Evolutionary conservation across 1,140 invertebrate species (phyloP).

Genomic region (Solenopsis fugax): DNA sequence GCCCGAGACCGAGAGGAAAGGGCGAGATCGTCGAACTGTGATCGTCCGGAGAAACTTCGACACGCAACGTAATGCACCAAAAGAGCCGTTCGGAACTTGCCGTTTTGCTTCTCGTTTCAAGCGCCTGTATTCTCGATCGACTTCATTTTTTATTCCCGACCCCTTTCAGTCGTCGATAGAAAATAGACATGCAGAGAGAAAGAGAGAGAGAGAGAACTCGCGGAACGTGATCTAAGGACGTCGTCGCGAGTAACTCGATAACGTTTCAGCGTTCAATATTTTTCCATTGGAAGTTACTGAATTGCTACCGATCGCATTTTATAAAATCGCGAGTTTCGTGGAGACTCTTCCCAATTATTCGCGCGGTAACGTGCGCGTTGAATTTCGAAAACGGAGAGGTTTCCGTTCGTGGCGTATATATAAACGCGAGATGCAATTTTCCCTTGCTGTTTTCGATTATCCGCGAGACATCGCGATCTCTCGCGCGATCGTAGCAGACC

Average conservation of each 20-base stretch:
- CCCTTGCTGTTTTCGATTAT: constrained; percentile 25
- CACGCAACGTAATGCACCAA: constrained; percentile 13
- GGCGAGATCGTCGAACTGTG: constrained; percentile 38
- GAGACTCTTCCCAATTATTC: neutral
- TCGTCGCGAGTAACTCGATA: neutral
- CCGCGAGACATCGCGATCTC: constrained; percentile 58
- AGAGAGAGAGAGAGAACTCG: neutral
- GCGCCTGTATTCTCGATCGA: constrained; percentile 9
- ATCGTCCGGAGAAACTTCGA: constrained; percentile 40
- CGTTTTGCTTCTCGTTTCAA: neutral
- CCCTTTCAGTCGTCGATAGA: neutral
- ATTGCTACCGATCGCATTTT: neutral
- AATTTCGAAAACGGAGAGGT: neutral
- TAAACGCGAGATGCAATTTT: constrained; percentile 1
- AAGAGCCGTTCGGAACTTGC: constrained; percentile 19
- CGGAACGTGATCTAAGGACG: neutral
- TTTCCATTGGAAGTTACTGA: neutral
- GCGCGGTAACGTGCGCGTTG: neutral
- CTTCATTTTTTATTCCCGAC: neutral
- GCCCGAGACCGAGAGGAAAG: constrained; percentile 32
- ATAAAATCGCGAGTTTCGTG: neutral
- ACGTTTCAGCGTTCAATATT: neutral
- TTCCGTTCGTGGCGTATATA: neutral
- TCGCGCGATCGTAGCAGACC: constrained; percentile 24
- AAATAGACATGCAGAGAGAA: no score